These are phyloP conservation scores for Athalia circularis DNA, from an alignment of 2,888 invertebrate genomes.

Conservation along the genomic window DNA sequence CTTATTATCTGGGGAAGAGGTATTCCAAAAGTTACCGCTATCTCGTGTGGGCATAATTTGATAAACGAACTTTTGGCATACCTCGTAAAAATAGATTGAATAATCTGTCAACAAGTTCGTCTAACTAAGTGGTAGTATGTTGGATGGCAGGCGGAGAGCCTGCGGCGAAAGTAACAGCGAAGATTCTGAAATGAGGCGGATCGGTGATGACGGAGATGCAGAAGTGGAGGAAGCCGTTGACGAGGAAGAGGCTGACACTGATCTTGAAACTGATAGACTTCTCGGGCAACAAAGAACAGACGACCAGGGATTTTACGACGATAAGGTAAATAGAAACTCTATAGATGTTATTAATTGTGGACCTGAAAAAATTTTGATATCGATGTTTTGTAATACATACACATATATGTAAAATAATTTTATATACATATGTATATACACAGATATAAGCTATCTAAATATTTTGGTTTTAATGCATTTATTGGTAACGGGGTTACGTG, in stretches of 20 bases:
- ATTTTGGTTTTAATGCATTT: no score
- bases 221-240: conserved; percentile 70
- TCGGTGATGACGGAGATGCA: conserved; percentile 69
- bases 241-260: conserved; percentile 93
- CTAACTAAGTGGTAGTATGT: conserved; percentile 73
- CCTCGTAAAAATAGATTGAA: not conserved
- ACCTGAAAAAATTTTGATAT: not conserved
- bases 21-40: conserved; percentile 50
- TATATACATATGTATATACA: not conserved
- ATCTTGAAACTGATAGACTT: conserved; percentile 97
- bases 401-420: not conserved
- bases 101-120: conserved; percentile 60
- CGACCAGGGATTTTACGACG: conserved; percentile 94
- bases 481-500: no score
- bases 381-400: not conserved
- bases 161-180: conserved; percentile 71
- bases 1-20: not conserved
- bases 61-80: not conserved
- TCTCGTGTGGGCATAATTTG: not conserved
- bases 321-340: conserved; percentile 79
- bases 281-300: conserved; percentile 96
- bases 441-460: no score
- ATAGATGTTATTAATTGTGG: not conserved
- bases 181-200: conserved; percentile 68
- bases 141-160: conserved; percentile 71